These are phyloP conservation scores for Allolobophora icterica DNA, from an alignment of 2,888 invertebrate genomes.

Conservation along the genomic window DNA sequence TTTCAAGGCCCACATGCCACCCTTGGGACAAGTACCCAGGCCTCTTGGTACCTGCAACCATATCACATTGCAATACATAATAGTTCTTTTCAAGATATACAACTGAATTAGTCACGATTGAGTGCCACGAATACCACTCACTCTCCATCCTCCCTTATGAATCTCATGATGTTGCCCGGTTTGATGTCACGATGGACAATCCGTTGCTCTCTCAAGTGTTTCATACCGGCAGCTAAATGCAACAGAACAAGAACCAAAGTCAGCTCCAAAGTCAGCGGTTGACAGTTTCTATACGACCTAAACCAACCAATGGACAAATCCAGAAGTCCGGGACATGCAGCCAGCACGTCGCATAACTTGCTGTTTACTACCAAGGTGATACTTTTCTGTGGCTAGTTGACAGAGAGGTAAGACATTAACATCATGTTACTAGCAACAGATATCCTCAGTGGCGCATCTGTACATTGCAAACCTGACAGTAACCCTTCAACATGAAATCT, in stretches of 20 bases:
- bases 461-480: background rate
- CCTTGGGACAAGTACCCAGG: too few species aligned
- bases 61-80: background rate
- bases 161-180: constrained; percentile 96
- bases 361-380: background rate
- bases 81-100: background rate
- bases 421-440: background rate
- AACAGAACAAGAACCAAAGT: background rate
- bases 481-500: background rate
- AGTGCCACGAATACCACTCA: constrained; percentile 43
- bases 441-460: background rate
- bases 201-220: constrained; percentile 89
- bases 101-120: background rate
- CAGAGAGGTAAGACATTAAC: background rate
- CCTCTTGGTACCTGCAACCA: too few species aligned
- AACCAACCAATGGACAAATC: background rate
- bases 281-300: background rate
- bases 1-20: too few species aligned
- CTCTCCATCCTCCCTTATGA: constrained; percentile 85
- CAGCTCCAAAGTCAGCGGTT: too few species aligned
- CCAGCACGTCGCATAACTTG: background rate
- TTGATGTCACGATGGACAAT: constrained; percentile 92
- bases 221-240: constrained; percentile 84
- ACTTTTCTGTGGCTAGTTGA: background rate
- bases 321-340: background rate